These are phyloP conservation scores for Tetrax tetrax DNA, from an alignment of 2,113 vertebrate species.

Conservation along the genomic window DNA sequence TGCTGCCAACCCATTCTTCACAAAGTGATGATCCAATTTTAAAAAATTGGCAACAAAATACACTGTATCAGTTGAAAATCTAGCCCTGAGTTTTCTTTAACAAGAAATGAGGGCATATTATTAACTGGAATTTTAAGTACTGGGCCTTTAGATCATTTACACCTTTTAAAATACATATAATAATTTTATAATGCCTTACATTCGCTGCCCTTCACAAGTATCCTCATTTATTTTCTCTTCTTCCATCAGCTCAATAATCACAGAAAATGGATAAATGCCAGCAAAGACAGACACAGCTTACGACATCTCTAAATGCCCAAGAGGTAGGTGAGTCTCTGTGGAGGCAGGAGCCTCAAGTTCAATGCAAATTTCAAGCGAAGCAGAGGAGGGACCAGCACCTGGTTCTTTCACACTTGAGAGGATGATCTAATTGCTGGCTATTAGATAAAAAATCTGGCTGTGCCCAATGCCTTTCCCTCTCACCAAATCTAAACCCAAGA, in stretches of 20 bases:
- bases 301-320: not conserved
- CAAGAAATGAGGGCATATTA: not conserved
- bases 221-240: not conserved
- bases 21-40: not conserved
- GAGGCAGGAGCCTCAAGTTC: not conserved
- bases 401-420: not conserved
- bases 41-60: not conserved
- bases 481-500: not conserved
- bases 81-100: not conserved
- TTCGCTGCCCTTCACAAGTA: not conserved
- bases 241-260: conserved; percentile 16
- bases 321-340: not conserved
- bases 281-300: not conserved
- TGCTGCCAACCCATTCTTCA: not conserved
- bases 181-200: not conserved
- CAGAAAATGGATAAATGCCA: not conserved
- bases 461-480: not conserved
- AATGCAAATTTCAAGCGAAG: not conserved
- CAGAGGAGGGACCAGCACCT: conserved; percentile 5
- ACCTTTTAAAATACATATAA: not conserved
- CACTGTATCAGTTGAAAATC: not conserved
- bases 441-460: not conserved
- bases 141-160: not conserved
- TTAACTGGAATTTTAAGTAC: not conserved
- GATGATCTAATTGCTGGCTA: conserved; percentile 18